A percentile compares a stretch with the other conserved stretches of the same genome.
These are phyloP conservation scores for Epizoanthus scotinus DNA, from an alignment of 92 coral and sea anemone genomes.

Conservation along the genomic window DNA sequence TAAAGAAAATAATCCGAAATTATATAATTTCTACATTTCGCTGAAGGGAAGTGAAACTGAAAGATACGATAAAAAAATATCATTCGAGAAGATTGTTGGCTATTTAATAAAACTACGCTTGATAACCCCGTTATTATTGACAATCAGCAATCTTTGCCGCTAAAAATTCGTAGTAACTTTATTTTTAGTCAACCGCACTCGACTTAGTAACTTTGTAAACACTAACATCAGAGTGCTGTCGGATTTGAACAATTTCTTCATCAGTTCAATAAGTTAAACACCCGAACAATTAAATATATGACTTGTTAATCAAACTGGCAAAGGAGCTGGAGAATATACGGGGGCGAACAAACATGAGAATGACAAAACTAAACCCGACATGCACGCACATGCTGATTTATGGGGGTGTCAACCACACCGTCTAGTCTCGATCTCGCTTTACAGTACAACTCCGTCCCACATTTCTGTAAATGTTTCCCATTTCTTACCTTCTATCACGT, in stretches of 20 bases:
- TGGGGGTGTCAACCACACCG: slow-evolving; percentile 28
- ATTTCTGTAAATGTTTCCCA: not conserved
- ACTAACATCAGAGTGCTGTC: slow-evolving; percentile 20
- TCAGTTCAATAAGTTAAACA: slow-evolving; percentile 55
- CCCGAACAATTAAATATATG: slow-evolving; percentile 58
- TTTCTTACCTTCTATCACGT: slow-evolving; percentile 77
- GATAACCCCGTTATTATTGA: slow-evolving; percentile 3
- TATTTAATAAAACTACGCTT: not conserved
- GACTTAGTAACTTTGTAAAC: slow-evolving; percentile 27
- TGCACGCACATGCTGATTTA: slow-evolving; percentile 60
- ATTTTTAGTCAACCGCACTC: slow-evolving; percentile 33
- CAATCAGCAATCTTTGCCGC: slow-evolving; percentile 34
- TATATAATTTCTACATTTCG: not conserved
- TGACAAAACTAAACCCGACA: slow-evolving; percentile 23
- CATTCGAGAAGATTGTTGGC: not conserved
- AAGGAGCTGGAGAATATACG: slow-evolving; percentile 39
- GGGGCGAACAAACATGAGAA: slow-evolving; percentile 45
- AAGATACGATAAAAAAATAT: not conserved
- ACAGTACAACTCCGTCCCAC: not conserved
- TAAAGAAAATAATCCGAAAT: not conserved
- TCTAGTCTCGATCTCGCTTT: slow-evolving; percentile 27
- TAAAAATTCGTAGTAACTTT: slow-evolving; percentile 23
- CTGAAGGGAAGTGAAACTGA: not conserved
- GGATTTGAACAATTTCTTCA: slow-evolving; percentile 21
- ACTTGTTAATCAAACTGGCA: slow-evolving; percentile 35